Base-by-base conservation (phyloP, 92 coral and sea anemone species). In the Phenganax marumi region DNA sequence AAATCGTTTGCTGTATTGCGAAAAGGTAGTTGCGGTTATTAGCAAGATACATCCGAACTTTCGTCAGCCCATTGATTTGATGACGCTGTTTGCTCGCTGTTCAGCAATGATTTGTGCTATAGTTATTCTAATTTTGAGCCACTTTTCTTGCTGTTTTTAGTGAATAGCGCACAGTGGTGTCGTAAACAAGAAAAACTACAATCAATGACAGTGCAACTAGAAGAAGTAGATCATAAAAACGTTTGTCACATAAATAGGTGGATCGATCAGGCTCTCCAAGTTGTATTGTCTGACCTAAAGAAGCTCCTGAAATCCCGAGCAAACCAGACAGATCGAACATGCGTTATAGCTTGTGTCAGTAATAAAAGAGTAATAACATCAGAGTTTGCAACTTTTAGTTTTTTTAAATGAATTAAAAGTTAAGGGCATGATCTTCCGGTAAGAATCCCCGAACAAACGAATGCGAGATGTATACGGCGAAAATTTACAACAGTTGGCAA, bases 141-240 rank as follows among this genome's bases (percentile, higher is more conserved):
- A 72, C 58, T 48, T 72, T 72, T 48, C 77, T 56, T 22, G 68
- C 50, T 56, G 81, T 55, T 56, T 76, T 76, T 46, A 76, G 52
- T 76, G 81, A 76, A 76, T 51, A 53, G 52, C 68, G 6, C 52
- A 50, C 81, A 76, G 81, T 56, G 4, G 23, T 56, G 68, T 76
- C 68, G 49, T 76, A 76, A 76, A 55, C 68, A 55, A 19, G 68
- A 33, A 24, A 54, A 76, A 76, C 57, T 33, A 33, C 52, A 54
- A 76, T 76, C 68, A 76, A 76, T 76, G 68, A 76, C 43, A 33
- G 43, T 33, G 43, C 43, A 33, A 33, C 43, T 33, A 33, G 43
- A 33, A 33, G 43, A 33, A 4, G 11, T 17, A 21, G 17, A 4
- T 18, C 55, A 76, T 54, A 55, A 68, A 50, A 50, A 50, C 18